Evolutionary conservation across 1,140 invertebrate genomes (phyloP).

Genomic region (Odontomachus brunneus): DNA sequence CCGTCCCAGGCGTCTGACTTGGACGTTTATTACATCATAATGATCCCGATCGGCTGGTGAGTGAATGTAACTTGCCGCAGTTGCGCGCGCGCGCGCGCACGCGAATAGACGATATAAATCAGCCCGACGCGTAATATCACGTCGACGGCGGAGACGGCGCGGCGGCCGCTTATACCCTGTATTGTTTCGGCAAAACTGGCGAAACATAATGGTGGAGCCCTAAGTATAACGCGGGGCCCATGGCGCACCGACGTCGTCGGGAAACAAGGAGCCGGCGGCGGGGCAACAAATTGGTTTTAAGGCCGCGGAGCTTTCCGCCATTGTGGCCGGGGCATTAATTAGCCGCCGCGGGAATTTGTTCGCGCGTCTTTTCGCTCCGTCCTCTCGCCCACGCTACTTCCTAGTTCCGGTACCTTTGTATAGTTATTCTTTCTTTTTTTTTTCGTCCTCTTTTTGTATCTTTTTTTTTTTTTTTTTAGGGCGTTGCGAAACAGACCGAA

Average conservation of each 20-base stretch:
- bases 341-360: constrained; percentile 43
- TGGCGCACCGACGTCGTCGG: background rate
- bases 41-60: constrained; percentile 48
- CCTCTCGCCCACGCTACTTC: background rate
- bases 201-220: constrained; percentile 68
- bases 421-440: background rate
- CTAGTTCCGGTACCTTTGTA: background rate
- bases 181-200: constrained; percentile 69
- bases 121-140: constrained; percentile 69
- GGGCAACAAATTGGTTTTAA: constrained; percentile 55
- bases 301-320: constrained; percentile 42
- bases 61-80: constrained; percentile 50
- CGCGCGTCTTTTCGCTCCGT: constrained; percentile 40
- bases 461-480: no score
- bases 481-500: no score
- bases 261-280: constrained; percentile 35
- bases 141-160: constrained; percentile 37
- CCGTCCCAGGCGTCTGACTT: background rate
- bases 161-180: constrained; percentile 52
- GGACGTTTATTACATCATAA: constrained; percentile 69
- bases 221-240: constrained; percentile 42
- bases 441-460: no score
- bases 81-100: background rate
- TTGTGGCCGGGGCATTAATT: constrained; percentile 54
- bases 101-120: constrained; percentile 72